These are phyloP conservation scores for Solea solea DNA, from an alignment of 2,113 vertebrate genomes.

Conservation along the genomic window DNA sequence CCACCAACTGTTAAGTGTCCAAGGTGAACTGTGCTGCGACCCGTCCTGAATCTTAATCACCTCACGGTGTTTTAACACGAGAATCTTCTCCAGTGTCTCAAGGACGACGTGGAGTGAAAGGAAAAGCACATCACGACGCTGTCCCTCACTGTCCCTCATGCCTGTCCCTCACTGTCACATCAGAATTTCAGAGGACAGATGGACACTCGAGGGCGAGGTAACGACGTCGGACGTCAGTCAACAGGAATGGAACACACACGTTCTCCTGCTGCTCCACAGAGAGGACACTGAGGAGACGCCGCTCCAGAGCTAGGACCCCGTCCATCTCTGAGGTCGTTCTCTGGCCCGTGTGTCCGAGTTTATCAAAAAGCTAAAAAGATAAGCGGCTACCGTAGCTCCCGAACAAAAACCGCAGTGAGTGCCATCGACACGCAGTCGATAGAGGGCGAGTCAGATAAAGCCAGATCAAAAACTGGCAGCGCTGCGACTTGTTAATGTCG, in stretches of 20 bases:
- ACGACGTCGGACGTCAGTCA: constrained; percentile 52
- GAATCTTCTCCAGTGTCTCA: constrained; percentile 39
- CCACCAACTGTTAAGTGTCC: constrained; percentile 44
- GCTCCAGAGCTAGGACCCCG: neutral
- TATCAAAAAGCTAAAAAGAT: constrained; percentile 42
- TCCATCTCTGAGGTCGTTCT: constrained; percentile 31
- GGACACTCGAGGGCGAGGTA: constrained; percentile 40
- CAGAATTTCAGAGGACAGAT: constrained; percentile 37
- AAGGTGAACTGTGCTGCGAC: constrained; percentile 58
- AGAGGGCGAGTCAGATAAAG: constrained; percentile 38
- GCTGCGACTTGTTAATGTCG: constrained; percentile 33
- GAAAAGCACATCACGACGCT: constrained; percentile 9
- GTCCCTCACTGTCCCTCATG: neutral
- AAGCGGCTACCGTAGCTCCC: constrained; percentile 1
- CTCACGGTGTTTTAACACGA: constrained; percentile 4
- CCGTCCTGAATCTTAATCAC: constrained; percentile 57
- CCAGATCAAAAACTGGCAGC: constrained; percentile 8
- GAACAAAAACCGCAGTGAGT: constrained; percentile 5
- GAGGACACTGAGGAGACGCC: constrained; percentile 21
- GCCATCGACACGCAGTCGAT: constrained; percentile 19
- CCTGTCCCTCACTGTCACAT: neutral
- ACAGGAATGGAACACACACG: constrained; percentile 54
- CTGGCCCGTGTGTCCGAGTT: neutral
- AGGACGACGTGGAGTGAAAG: constrained; percentile 25
- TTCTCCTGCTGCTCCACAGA: constrained; percentile 40